Evolutionary conservation across 2,797 vertebrate genomes (phyloP), one percentile per base, ranked within the genome.

Genomic region (Pseudomugil gertrudae): DNA sequence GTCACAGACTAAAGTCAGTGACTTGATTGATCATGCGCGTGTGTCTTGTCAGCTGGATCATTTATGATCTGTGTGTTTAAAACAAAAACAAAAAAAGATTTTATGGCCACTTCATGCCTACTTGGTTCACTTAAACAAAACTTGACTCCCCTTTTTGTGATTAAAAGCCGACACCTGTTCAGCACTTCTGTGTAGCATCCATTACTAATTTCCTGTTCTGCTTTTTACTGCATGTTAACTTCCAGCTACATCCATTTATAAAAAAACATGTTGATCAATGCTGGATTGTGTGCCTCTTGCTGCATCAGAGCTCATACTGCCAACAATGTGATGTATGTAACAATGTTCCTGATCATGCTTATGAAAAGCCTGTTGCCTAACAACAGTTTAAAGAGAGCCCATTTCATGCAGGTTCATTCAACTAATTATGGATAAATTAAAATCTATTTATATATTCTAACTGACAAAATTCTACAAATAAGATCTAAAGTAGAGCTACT

Each of bases 221-320:
- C 47, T 67, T 70, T 65, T 78, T 63, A 40, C 54, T 53, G 78
- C 35, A 64, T 57, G 63, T 66, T 61, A 60, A 73, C 66, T 73
- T 76, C 56, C 56, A 68, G 74, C 58, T 73, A 52, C 54, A 65
- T 63, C 50, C 66, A 74, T 68, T 51, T 62, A 61, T 74, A 76
- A 70, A 76, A 70, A 84, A 78, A 81, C 60, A 66, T 74, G 71
- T 50, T 56, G 74, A 79, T 76, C 65, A 59, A 72, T 67, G 66
- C 71, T 40, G 55, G 51, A 67, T 19, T 62, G 51, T 24, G 10
- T 54, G 59, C 29, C 40, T 65, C 56, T n/a, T 51, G 52, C 59
- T 55, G 38, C 4, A 14, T 60, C 23, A 43, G 4, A 50, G 33
- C 35, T 66, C 17, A 21, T 58, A 10, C 33, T 57, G 55, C 17